These are phyloP conservation scores for Cherax destructor DNA, from an alignment of 1,140 invertebrate genomes.

Conservation along the genomic window DNA sequence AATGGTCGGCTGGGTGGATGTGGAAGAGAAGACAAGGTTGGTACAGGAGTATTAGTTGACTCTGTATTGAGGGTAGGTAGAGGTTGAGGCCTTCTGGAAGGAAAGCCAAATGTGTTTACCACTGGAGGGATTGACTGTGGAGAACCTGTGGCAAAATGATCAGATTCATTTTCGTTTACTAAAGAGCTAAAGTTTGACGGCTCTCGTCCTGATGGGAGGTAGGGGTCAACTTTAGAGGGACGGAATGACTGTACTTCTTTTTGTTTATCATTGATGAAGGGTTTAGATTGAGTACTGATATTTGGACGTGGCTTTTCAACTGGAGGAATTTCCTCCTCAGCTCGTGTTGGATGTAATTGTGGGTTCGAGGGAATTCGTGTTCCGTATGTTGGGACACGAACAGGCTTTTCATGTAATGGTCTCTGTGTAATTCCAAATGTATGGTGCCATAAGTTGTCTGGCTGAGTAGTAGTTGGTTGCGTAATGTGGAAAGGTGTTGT, in stretches of 20 bases:
- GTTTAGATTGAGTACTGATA: neutral
- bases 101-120: neutral
- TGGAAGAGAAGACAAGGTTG: neutral
- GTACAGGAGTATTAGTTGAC: neutral
- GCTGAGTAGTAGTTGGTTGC: neutral
- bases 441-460: neutral
- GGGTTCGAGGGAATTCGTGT: constrained; percentile 12
- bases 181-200: neutral
- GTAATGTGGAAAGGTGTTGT: neutral
- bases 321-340: neutral
- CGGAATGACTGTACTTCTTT: neutral
- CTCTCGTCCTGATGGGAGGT: neutral
- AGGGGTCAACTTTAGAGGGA: constrained; percentile 4
- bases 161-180: neutral
- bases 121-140: constrained; percentile 13
- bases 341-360: neutral
- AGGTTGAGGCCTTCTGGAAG: neutral
- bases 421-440: neutral
- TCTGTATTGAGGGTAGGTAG: neutral
- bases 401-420: too few relatives aligned
- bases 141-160: neutral
- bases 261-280: neutral
- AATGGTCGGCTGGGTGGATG: neutral
- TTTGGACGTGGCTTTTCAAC: neutral
- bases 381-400: neutral